Evolutionary conservation across 2,113 vertebrate genomes (phyloP), one percentile per base, ranked within the genome.

Genomic region (Rhagologus leucostigma): DNA sequence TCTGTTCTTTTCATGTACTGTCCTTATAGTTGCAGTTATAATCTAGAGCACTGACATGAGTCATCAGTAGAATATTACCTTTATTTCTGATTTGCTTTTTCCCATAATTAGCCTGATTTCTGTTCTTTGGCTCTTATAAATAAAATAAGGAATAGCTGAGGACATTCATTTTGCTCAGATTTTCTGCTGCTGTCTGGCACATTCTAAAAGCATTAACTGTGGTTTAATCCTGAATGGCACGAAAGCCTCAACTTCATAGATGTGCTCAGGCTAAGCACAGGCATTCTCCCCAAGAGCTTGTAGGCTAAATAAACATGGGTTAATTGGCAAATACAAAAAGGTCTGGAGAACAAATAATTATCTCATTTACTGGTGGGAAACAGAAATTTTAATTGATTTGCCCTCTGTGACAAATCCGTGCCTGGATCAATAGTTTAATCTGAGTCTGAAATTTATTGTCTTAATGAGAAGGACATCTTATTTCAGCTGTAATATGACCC

Each of bases 361-460:
- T 82, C 69, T 80, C 67, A 82, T 89, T 90, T 93, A 69, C 65
- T 60, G 46, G 67, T 68, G 56, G 65, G 69, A 49, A 93, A 75
- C 84, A 95, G 62, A 84, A 95, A 89, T 91, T 92, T 92, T 94
- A 97, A 95, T 87, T 93, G 87, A 95, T 94, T 93, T 96, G 84
- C 71, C 75, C 90, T 83, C 59, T 46, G 33, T 91, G 82, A 92
- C 56, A 93, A 88, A 84, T 53, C 71, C 88, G 33, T 74, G 68
- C 39, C 78, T 93, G 64, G 60, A 90, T 91, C 84, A 96, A 93
- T 87, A 93, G 91, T 88, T 91, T 70, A 94, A 96, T 96, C 85
- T 93, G 75, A 78, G 64, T 56, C 76, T 93, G 85, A 96, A 97
- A 84, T 92, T 77, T 71, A 80, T 60, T 86, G 47, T 47, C 71